Base-by-base conservation (phyloP, 2,888 invertebrate species). In the Microdon myrmicae region DNA sequence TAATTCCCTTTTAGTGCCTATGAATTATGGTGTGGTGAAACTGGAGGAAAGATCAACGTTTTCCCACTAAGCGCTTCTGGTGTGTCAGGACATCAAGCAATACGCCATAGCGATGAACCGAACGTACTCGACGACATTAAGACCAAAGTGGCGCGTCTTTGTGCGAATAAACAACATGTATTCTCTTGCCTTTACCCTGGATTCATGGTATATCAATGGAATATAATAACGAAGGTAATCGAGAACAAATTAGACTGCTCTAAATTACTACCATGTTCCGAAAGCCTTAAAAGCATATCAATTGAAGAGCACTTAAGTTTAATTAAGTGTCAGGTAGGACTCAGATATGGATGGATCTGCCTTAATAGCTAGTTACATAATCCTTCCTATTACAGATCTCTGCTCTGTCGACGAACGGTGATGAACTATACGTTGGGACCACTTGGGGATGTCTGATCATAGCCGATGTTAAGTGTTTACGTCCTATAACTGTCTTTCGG, bases 361-460 rank as follows among this genome's bases (percentile, higher is more conserved):
- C 5, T 19, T 31, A 12, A 38, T 10, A 8, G n/a, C 2, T 8
- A 4, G 17, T 8, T 9, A 28, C 3, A n/a, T 25, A 6, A 3
- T 26, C 31, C 0, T 39, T 13, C 41, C 8, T 10, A n/a, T n/a
- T 31, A 1, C 12, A 71, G 69, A 80, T 80, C 7, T 78, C 80
- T 1, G 78, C 80, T 86, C 88, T 67, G 85, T 89, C 70, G 37
- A 83, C 86, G 20, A 80, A 88, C 44, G 84, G 85, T 20, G 84
- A 85, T 19, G 87, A 89, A 71, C 81, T 96, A 26, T 94, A 93
- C 78, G 89, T 94, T 60, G 97, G 97, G 32, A 97, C 97, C 1
- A 93, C 94, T 4, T 92, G 94, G 90, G 98, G 98, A 14, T 94
- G 95, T 76, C 82, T 98, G 32, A 90, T 97, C 43, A 90, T 96